phyloP scores from a whole-genome alignment of 1,140 invertebrate species.

The Drosophila pachea region DNA sequence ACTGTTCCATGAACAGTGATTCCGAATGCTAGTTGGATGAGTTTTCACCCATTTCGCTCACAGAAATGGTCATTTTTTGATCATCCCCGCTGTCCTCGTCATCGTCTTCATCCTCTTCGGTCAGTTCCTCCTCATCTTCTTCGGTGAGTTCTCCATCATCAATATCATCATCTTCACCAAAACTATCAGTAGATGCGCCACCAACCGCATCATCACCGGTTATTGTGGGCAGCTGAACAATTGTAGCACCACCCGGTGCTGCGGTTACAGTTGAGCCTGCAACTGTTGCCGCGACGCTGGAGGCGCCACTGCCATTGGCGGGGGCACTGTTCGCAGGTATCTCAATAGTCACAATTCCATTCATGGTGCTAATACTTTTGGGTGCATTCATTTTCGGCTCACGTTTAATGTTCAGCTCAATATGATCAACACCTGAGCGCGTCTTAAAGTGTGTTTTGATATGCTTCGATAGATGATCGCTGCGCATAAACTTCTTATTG shows the following conservation, averaged over 20 bases:
- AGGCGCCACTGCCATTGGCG: constrained; percentile 48
- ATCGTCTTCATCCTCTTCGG: constrained; percentile 67
- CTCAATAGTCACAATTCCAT: constrained; percentile 70
- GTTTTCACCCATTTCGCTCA: constrained; percentile 79
- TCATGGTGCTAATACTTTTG: constrained; percentile 69
- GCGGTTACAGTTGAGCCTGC: constrained; percentile 70
- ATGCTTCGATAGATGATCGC: constrained; percentile 92
- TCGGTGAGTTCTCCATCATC: constrained; percentile 72
- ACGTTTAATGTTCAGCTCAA: constrained; percentile 78
- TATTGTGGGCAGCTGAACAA: constrained; percentile 49
- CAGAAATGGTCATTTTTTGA: constrained; percentile 85
- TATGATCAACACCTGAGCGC: constrained; percentile 80
- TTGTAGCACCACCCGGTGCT: constrained; percentile 63
- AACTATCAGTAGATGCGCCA: constrained; percentile 78
- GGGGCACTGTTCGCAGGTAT: constrained; percentile 38
- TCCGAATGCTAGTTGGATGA: constrained; percentile 79
- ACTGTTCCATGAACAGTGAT: constrained; percentile 79
- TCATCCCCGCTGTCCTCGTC: constrained; percentile 82
- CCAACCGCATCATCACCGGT: constrained; percentile 67
- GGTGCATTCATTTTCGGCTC: constrained; percentile 54
- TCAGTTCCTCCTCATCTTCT: constrained; percentile 80
- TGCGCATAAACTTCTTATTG: constrained; percentile 92
- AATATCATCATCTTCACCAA: constrained; percentile 80
- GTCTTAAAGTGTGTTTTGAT: constrained; percentile 88
- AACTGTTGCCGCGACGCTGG: constrained; percentile 70